Percentiles rank a stretch among this genome's conserved stretches.
Evolutionary conservation across 2,888 invertebrate genomes (phyloP).

Genomic region (Agrilus mali): DNA sequence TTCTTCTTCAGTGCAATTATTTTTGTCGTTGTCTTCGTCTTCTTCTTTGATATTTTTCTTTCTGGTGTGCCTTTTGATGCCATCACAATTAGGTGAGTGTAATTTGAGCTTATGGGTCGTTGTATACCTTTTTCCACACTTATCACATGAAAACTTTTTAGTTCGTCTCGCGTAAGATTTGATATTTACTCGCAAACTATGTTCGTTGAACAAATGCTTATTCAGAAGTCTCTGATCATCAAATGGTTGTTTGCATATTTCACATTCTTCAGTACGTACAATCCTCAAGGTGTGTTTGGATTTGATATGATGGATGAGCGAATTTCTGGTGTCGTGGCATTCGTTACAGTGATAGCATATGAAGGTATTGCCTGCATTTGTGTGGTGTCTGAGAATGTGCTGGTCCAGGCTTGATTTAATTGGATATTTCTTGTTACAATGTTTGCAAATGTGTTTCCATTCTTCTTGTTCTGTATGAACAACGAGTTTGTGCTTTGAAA

Average conservation of each 20-base stretch:
- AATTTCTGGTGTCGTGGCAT: conserved; percentile 12
- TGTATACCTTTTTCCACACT: conserved; percentile 14
- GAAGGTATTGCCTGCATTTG: conserved; percentile 3
- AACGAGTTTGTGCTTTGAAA: conserved; percentile 3
- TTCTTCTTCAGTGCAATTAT: no score
- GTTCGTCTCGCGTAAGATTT: background rate
- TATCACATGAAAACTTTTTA: conserved; percentile 7
- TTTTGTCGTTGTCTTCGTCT: background rate
- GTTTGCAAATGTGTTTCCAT: conserved; percentile 2
- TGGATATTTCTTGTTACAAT: conserved; percentile 2
- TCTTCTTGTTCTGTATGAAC: background rate
- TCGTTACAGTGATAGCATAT: conserved; percentile 18
- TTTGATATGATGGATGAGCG: conserved; percentile 13
- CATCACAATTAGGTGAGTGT: conserved; percentile 14
- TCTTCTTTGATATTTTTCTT: conserved; percentile 1
- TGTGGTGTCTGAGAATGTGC: background rate
- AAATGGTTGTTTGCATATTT: background rate
- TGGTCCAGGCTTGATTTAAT: background rate
- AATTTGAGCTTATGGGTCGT: conserved; percentile 15
- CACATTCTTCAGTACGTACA: background rate
- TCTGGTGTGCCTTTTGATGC: conserved; percentile 8
- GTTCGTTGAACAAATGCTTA: conserved; percentile 4
- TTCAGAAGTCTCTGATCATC: conserved; percentile 1
- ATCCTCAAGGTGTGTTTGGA: conserved; percentile 10
- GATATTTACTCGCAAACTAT: conserved; percentile 3